Evolutionary conservation across 2,888 invertebrate genomes (phyloP).

Genomic region (Idaea aversata): DNA sequence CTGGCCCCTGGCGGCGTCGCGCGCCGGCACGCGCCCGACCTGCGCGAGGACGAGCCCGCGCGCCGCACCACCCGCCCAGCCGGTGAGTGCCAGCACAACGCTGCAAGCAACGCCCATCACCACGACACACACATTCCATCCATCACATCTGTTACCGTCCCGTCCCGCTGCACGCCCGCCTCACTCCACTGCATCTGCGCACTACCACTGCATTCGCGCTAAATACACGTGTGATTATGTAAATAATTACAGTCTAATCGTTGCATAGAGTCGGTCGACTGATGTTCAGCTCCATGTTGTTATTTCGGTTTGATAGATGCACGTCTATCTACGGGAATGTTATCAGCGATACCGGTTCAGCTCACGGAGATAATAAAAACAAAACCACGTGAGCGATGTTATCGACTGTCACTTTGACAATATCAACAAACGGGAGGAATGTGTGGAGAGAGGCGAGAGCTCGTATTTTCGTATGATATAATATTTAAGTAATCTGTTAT

Average conservation of each 20-base stretch:
- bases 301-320: conserved; percentile 39
- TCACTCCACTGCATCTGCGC: conserved; percentile 23
- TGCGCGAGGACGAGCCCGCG: conserved; percentile 84
- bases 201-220: conserved; percentile 25
- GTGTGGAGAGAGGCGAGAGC: conserved; percentile 41
- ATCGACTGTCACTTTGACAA: conserved; percentile 43
- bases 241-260: conserved; percentile 59
- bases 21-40: conserved; percentile 82
- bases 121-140: conserved; percentile 16
- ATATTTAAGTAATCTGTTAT: conserved; percentile 57
- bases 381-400: conserved; percentile 66
- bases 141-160: conserved; percentile 5
- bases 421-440: conserved; percentile 56
- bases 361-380: conserved; percentile 69
- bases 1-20: conserved; percentile 45
- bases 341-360: conserved; percentile 58
- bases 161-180: conserved; percentile 18
- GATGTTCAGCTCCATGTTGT: conserved; percentile 15
- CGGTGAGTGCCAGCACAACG: conserved; percentile 75
- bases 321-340: conserved; percentile 41
- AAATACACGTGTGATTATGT: conserved; percentile 58
- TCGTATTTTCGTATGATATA: conserved; percentile 68
- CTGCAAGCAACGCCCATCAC: conserved; percentile 72
- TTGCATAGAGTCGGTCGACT: conserved; percentile 16
- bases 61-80: conserved; percentile 83